A percentile compares a stretch with the other conserved stretches of the same genome.
phyloP scores from a whole-genome alignment of 2,113 vertebrate species.

The Hemiprocne comata region DNA sequence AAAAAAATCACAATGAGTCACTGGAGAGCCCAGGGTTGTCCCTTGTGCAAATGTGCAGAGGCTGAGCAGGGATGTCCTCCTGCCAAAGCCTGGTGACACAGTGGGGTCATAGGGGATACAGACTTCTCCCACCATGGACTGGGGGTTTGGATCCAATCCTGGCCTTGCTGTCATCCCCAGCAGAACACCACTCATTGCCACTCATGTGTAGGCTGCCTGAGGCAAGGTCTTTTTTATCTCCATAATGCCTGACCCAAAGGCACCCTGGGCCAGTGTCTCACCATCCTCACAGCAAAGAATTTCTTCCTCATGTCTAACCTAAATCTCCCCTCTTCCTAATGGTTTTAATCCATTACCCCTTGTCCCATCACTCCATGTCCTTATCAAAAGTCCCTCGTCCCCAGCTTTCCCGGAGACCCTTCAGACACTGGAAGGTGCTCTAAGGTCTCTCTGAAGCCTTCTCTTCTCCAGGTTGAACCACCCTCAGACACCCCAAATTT shows the following conservation, averaged over 20 bases:
- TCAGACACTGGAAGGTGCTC: no score
- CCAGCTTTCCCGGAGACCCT: no score
- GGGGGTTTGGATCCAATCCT: neutral
- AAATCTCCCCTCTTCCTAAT: no score
- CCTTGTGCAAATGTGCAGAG: neutral
- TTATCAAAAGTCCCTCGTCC: no score
- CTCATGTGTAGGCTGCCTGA: neutral
- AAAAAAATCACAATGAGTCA: neutral
- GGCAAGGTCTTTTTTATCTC: neutral
- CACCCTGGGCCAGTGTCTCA: no score
- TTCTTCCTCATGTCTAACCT: no score
- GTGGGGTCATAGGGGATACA: accelerated
- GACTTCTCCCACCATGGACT: neutral
- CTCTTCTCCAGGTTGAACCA: no score
- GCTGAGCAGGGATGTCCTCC: neutral
- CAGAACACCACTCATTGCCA: accelerated
- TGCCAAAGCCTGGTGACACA: neutral
- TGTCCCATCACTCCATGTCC: no score
- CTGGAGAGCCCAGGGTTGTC: neutral
- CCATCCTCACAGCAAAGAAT: no score
- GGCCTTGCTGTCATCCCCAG: neutral
- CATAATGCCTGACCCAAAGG: neutral
- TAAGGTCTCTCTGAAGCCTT: no score
- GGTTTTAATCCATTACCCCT: no score
- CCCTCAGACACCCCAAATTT: neutral